Base-by-base conservation (phyloP, 2,888 invertebrate genomes). In the Tiphia femorata region DNA sequence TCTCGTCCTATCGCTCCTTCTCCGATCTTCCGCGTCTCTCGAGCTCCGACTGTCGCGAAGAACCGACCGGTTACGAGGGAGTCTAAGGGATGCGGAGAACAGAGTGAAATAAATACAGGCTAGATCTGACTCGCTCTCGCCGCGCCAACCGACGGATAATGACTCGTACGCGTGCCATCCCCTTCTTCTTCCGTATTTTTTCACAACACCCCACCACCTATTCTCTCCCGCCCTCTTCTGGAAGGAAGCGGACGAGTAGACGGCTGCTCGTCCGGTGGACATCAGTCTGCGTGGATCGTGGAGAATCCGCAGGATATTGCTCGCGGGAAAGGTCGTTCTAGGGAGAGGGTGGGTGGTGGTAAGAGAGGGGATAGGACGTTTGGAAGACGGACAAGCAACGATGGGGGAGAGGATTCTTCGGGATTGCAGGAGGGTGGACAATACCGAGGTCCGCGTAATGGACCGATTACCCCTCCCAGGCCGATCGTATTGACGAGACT, bases 401-500 rank as follows among this genome's bases (percentile, higher is more conserved):
- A 54, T 49, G 46, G 57, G 21, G 12, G 29, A 23, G 33, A 17
- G 19, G 49, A 64, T 66, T 69, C 61, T 56, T 66, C 35, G 64
- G 30, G 19, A 51, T 19, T 3, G 37, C 27, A 14, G 42, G 62
- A 66, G 67, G 79, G 79, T 81, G 80, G 80, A 81, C 81, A 79
- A 77, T 75, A 43, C 61, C 76, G 63, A 72, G 72, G 75, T 69
- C 71, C 79, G 73, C 76, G 82, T 83, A 83, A 83, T 83, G 81
- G 82, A 80, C 75, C 82, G 82, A 83, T 83, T 83, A 82, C 78
- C 79, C 81, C 78, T 73, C 78, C 79, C 75, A 74, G 33, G 33
- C 58, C 76, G 80, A 81, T 82, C 80, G 77, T 68, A 82, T 81
- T 83, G 82, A 83, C 81, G 82, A 83, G 83, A 82, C 81, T 83